Conservation (phyloP, 2,113 vertebrate species). For the Platichthys stellatus region DNA sequence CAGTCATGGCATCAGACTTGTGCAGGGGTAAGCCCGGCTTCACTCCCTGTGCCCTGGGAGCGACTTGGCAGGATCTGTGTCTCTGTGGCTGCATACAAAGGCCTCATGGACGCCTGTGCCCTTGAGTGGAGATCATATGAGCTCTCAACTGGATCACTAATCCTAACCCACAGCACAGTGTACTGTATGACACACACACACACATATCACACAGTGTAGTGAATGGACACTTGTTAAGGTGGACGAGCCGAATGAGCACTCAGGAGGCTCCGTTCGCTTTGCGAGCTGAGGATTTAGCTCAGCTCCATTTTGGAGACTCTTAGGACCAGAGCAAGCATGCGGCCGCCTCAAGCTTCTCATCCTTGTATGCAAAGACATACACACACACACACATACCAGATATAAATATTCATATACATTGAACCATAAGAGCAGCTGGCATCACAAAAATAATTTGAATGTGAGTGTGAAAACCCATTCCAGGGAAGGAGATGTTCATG, state of each 20-base stretch:
- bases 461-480: constrained; percentile 17
- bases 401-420: constrained; percentile 56
- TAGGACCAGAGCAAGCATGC: constrained; percentile 30
- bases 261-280: constrained; percentile 34
- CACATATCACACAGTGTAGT: background rate
- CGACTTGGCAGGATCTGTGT: constrained; percentile 72
- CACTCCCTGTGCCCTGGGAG: constrained; percentile 65
- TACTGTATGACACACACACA: constrained; percentile 27
- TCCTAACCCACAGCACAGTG: constrained; percentile 53
- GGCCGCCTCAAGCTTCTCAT: constrained; percentile 51
- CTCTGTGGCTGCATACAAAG: constrained; percentile 71
- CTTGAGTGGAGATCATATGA: constrained; percentile 75
- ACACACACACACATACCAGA: background rate
- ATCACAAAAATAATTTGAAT: constrained; percentile 29
- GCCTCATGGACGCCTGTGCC: constrained; percentile 62
- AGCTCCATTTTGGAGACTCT: constrained; percentile 62
- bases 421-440: constrained; percentile 34
- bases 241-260: constrained; percentile 31
- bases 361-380: constrained; percentile 24
- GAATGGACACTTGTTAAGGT: constrained; percentile 48
- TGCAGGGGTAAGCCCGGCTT: constrained; percentile 36
- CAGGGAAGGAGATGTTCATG: constrained; percentile 37
- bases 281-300: constrained; percentile 27
- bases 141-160: constrained; percentile 65
- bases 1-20: constrained; percentile 42